phyloP scores from a whole-genome alignment of 2,797 vertebrate genomes.

The Dallia pectoralis region DNA sequence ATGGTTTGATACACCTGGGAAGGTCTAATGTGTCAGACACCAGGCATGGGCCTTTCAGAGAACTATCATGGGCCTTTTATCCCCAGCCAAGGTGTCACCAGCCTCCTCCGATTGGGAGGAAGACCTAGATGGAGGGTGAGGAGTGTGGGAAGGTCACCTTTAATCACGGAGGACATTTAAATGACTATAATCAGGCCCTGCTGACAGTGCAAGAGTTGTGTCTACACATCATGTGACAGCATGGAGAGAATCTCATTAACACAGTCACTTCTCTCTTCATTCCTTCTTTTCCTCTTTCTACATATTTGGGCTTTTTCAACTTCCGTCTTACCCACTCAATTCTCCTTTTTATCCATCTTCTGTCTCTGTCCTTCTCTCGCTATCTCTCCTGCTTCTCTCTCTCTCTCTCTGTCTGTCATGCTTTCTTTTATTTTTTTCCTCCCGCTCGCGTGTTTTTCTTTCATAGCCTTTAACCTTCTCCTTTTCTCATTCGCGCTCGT shows the following conservation, averaged over 20 bases:
- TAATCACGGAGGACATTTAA: conserved; percentile 22
- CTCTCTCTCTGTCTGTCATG: conserved; percentile 24
- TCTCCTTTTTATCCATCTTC: conserved; percentile 22
- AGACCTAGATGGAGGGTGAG: background rate
- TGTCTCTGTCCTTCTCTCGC: conserved; percentile 9
- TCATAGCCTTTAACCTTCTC: background rate
- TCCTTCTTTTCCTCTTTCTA: conserved; percentile 15
- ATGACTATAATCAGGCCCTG: no score
- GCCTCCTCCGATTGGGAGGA: no score
- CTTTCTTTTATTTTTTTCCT: background rate
- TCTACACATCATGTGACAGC: conserved; percentile 13
- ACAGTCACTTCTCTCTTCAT: background rate
- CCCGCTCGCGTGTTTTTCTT: conserved; percentile 6
- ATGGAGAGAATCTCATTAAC: background rate
- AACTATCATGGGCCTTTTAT: no score
- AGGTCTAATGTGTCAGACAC: no score
- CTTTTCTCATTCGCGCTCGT: background rate
- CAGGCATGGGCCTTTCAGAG: no score
- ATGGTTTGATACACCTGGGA: no score
- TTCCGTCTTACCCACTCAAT: conserved; percentile 25
- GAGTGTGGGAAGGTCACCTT: background rate
- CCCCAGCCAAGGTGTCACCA: no score
- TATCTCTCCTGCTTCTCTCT: background rate
- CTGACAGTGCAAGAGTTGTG: conserved; percentile 9
- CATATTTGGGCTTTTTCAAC: background rate